Evolutionary conservation across 1,140 invertebrate genomes (phyloP).

Genomic region (Scaptodrosophila lebanonensis): DNA sequence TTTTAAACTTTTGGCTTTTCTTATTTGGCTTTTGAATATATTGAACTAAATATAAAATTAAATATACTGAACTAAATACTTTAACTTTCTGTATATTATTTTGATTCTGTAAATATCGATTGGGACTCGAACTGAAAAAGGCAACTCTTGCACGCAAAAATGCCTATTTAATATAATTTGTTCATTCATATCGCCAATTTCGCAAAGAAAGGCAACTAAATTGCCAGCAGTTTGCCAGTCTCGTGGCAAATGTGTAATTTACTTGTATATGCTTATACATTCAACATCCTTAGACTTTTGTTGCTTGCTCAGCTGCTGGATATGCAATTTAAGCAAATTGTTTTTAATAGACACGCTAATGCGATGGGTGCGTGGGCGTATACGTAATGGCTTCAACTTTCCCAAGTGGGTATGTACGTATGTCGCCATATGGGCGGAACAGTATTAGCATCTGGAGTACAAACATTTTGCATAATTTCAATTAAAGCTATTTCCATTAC

Average conservation of each 20-base stretch:
- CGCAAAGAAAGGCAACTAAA: background rate
- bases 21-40: no score
- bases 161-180: constrained; percentile 9
- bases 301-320: constrained; percentile 38
- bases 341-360: constrained; percentile 15
- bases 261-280: background rate
- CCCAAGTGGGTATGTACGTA: no score
- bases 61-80: no score
- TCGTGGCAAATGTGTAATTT: constrained; percentile 38
- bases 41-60: no score
- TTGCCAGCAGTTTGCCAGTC: background rate
- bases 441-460: constrained; percentile 47
- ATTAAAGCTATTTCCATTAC: constrained; percentile 72
- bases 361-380: constrained; percentile 28
- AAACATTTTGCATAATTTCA: constrained; percentile 61
- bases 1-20: no score
- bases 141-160: no score
- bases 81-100: no score
- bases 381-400: constrained; percentile 22
- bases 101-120: no score
- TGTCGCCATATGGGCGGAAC: no score
- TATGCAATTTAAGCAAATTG: constrained; percentile 35
- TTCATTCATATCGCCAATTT: constrained; percentile 24
- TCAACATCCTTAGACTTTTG: constrained; percentile 14
- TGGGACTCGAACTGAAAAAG: no score